Percentiles rank a stretch among this genome's conserved stretches.
These are phyloP conservation scores for Helicoverpa zea DNA, from an alignment of 1,140 invertebrate species.

Conservation along the genomic window DNA sequence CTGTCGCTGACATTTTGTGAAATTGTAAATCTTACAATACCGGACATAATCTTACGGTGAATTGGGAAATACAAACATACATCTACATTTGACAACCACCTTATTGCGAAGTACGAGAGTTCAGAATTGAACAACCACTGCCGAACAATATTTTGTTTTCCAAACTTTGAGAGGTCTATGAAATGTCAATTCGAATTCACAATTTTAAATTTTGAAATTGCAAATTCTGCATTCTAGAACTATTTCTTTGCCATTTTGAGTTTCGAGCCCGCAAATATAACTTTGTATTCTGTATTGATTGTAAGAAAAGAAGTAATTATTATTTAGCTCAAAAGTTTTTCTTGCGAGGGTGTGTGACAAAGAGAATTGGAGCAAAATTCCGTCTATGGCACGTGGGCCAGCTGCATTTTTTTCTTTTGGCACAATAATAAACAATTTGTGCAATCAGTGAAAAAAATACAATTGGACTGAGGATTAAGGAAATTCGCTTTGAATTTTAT, in stretches of 20 bases:
- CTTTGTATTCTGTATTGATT: not conserved
- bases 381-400: constrained; percentile 39
- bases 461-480: constrained; percentile 34
- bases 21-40: constrained; percentile 38
- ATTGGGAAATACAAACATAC: constrained; percentile 3
- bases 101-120: not conserved
- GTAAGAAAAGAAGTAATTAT: constrained; percentile 40
- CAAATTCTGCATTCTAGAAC: not conserved
- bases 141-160: not conserved
- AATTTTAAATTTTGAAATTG: constrained; percentile 33
- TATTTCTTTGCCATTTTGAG: not conserved
- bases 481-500: constrained; percentile 22
- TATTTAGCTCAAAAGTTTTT: constrained; percentile 4
- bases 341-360: constrained; percentile 45
- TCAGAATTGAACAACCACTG: not conserved
- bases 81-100: not conserved
- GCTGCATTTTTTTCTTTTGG: constrained; percentile 35
- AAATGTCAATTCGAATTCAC: constrained; percentile 31
- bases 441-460: constrained; percentile 34
- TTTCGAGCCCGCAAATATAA: not conserved
- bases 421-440: constrained; percentile 40
- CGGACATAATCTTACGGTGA: constrained; percentile 37
- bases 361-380: constrained; percentile 42
- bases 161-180: constrained; percentile 30
- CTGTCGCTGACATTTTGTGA: constrained; percentile 28